Conservation (phyloP, 2,888 invertebrate species). For the Nebria brevicollis region DNA sequence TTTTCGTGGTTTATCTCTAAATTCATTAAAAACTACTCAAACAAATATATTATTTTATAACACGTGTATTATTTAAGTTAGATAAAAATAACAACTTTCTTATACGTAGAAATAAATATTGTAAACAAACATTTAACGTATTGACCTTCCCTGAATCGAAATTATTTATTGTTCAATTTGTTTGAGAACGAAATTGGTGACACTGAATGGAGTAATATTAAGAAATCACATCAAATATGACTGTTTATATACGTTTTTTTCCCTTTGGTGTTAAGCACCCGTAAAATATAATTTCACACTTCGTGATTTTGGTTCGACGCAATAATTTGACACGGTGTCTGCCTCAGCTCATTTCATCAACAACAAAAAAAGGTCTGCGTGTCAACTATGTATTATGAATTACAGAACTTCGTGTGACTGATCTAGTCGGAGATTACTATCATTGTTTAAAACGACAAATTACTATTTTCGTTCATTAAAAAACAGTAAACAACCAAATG, state of each 20-base stretch:
- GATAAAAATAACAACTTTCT: no score
- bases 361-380: not conserved
- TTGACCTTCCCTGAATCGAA: no score
- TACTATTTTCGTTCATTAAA: not conserved
- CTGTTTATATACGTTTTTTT: not conserved
- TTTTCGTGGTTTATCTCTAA: no score
- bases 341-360: not conserved
- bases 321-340: constrained; percentile 44
- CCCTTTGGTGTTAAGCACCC: constrained; percentile 14
- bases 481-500: not conserved
- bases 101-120: no score
- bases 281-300: constrained; percentile 45
- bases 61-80: no score
- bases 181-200: no score
- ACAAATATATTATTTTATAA: no score
- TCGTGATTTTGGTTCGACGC: constrained; percentile 43
- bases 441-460: not conserved
- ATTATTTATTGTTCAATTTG: no score
- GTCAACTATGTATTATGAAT: constrained; percentile 5
- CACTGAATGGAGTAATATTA: not conserved
- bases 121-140: no score
- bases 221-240: not conserved
- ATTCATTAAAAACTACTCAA: no score
- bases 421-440: not conserved
- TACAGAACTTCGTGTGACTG: not conserved